A percentile compares a stretch with the other conserved stretches of the same genome.
Conservation (phyloP, 2,888 invertebrate genomes). For the Drosophila rubida region DNA sequence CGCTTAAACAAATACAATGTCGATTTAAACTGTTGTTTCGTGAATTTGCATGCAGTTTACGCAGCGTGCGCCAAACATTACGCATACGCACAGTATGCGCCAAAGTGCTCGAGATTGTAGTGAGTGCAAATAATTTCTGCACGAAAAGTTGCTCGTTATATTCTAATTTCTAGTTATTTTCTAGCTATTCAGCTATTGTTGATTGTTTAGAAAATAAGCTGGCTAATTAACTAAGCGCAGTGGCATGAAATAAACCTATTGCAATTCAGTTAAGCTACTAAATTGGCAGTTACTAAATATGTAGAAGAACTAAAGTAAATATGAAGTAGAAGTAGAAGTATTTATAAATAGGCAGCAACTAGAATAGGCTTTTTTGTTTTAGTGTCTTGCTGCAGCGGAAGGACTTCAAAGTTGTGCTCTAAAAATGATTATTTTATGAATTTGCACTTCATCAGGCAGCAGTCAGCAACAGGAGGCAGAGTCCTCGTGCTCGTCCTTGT, state of each 20-base stretch:
- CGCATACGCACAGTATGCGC: not conserved
- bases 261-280: too few species aligned
- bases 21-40: not conserved
- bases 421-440: conserved; percentile 63
- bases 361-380: not conserved
- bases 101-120: not conserved
- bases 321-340: too few species aligned
- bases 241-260: too few species aligned
- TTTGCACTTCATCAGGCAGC: conserved; percentile 59
- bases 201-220: too few species aligned
- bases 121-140: too few species aligned
- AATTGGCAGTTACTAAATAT: too few species aligned
- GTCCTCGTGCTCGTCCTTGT: too few species aligned
- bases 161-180: too few species aligned
- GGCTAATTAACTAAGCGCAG: too few species aligned
- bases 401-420: conserved; percentile 40
- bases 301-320: too few species aligned
- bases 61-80: not conserved
- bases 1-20: not conserved
- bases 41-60: not conserved
- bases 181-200: too few species aligned
- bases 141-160: too few species aligned
- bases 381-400: conserved; percentile 11
- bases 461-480: conserved; percentile 16
- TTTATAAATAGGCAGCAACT: not conserved